A percentile compares a stretch with the other conserved stretches of the same genome.
Evolutionary conservation across 2,797 vertebrate species (phyloP).

Genomic region (Protonibea diacanthus): DNA sequence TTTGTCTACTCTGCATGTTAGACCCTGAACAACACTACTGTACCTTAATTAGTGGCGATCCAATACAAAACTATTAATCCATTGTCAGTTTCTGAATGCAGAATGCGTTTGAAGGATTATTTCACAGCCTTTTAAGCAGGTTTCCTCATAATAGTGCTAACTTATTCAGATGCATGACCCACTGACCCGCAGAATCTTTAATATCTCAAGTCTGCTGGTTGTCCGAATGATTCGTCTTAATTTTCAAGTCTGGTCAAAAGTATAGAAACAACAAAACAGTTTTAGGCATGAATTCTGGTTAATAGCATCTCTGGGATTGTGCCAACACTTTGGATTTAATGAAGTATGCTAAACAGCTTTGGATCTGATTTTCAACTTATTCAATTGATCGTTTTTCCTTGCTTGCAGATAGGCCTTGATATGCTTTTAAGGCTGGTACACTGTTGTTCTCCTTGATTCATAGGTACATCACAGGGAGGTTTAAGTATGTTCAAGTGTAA

Average conservation of each 20-base stretch:
- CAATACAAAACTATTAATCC: not conserved
- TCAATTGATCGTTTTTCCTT: conserved; percentile 10
- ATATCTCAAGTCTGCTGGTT: not conserved
- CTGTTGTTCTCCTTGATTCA: conserved; percentile 11
- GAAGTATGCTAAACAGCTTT: conserved; percentile 12
- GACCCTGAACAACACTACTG: not conserved
- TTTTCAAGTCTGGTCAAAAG: not conserved
- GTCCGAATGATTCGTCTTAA: not conserved
- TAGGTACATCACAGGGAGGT: not conserved
- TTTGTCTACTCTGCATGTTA: conserved; percentile 7
- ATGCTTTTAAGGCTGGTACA: conserved; percentile 7
- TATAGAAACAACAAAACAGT: not conserved
- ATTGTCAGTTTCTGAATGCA: not conserved
- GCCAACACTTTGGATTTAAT: conserved; percentile 29
- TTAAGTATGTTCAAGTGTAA: conserved; percentile 2
- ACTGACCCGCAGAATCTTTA: not conserved
- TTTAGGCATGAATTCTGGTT: not conserved
- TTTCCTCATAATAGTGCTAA: not conserved
- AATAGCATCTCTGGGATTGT: not conserved
- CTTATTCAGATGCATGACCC: not conserved
- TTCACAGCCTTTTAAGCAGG: not conserved
- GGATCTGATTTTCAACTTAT: conserved; percentile 11
- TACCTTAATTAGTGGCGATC: not conserved
- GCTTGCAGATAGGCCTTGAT: not conserved
- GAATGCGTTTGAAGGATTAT: not conserved